A percentile compares a stretch with the other conserved stretches of the same genome.
phyloP scores from a whole-genome alignment of 2,888 invertebrate genomes.

The Epinotia ramella region DNA sequence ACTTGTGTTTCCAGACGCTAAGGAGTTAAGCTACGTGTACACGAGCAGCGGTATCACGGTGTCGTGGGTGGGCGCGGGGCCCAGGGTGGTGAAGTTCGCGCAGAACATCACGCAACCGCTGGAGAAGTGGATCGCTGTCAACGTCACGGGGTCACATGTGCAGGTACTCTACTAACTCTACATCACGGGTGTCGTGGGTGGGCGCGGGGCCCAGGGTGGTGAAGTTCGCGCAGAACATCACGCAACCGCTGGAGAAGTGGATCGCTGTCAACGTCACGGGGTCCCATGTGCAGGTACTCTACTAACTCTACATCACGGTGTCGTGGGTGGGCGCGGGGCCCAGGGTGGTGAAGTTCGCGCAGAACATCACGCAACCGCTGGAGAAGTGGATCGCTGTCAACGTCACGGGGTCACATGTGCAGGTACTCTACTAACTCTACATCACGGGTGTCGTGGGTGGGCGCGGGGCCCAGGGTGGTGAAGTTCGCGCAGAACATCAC shows the following conservation, averaged over 20 bases:
- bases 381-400: conserved; percentile 75
- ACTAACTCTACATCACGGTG: conserved; percentile 54
- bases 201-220: too few relatives aligned
- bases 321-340: conserved; percentile 66
- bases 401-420: conserved; percentile 61
- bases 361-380: conserved; percentile 75
- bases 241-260: too few relatives aligned
- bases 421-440: conserved; percentile 60
- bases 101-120: conserved; percentile 77
- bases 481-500: too few relatives aligned
- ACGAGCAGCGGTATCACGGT: conserved; percentile 60
- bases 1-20: conserved; percentile 55
- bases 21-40: conserved; percentile 63
- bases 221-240: too few relatives aligned
- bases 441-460: too few relatives aligned
- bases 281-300: too few relatives aligned
- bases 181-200: too few relatives aligned
- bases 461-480: too few relatives aligned
- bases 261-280: too few relatives aligned
- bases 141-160: conserved; percentile 61
- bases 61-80: conserved; percentile 64
- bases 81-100: conserved; percentile 82
- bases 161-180: conserved; percentile 60
- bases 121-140: conserved; percentile 73
- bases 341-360: conserved; percentile 82